A percentile compares a stretch with the other conserved stretches of the same genome.
Evolutionary conservation across 2,888 invertebrate genomes (phyloP).

Genomic region (Leucophenga maculata): DNA sequence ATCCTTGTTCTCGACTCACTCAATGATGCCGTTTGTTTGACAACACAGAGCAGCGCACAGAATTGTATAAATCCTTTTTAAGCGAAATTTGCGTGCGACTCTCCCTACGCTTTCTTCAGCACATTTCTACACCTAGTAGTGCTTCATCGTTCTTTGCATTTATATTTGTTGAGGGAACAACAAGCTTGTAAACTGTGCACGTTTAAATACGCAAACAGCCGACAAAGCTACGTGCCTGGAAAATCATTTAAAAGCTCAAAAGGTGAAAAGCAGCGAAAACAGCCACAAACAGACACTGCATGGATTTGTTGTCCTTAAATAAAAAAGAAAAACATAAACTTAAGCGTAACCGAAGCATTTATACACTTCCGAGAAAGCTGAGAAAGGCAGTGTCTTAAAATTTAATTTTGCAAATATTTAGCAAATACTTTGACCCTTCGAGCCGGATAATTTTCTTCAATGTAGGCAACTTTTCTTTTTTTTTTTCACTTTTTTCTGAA

Average conservation of each 20-base stretch:
- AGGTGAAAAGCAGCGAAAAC: slow-evolving; percentile 63
- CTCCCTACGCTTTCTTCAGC: slow-evolving; percentile 33
- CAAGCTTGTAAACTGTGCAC: slow-evolving; percentile 38
- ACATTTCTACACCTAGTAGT: slow-evolving; percentile 16
- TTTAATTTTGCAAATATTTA: too few species aligned
- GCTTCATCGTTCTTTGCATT: neutral
- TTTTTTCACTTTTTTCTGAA: too few species aligned
- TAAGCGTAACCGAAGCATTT: neutral
- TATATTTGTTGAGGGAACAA: neutral
- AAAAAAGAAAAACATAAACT: slow-evolving; percentile 11
- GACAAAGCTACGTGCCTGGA: slow-evolving; percentile 64
- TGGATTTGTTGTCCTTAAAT: neutral
- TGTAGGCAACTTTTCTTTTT: too few species aligned
- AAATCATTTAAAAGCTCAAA: slow-evolving; percentile 69
- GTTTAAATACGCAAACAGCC: slow-evolving; percentile 64
- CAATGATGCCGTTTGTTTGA: slow-evolving; percentile 54
- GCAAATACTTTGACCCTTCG: too few species aligned
- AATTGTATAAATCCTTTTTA: slow-evolving; percentile 69
- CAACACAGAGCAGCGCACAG: slow-evolving; percentile 47
- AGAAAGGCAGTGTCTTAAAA: too few species aligned
- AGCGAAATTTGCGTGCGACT: slow-evolving; percentile 45
- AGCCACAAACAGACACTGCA: slow-evolving; percentile 54
- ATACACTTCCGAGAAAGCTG: too few species aligned
- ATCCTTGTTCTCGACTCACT: neutral
- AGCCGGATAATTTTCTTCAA: too few species aligned